Base-by-base conservation (phyloP, 2,888 invertebrate genomes). In the Nebria brevicollis region DNA sequence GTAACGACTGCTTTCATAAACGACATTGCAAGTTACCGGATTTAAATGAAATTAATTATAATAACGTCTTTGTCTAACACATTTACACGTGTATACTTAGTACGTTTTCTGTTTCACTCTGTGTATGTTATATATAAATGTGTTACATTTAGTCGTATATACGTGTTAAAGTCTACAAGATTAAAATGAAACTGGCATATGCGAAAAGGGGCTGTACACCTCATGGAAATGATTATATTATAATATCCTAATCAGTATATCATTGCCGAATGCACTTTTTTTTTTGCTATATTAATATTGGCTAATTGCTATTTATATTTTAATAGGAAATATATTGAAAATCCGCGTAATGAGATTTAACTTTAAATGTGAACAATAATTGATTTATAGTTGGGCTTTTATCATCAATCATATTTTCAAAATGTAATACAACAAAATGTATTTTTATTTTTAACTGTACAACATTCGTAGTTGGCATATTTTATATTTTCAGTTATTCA, bases 21-120 rank as follows among this genome's bases (percentile, higher is more conserved):
- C 68, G 26, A 54, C 54, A 54, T 54, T 13, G 20, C 26, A 68
- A 77, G 72, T 77, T 77, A 77, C 72, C 77, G 72, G 77, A 77
- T 72, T 77, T 72, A 77, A 77, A 77, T 77, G 77, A 77, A 77
- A 77, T 72, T 72, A 77, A 77, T 77, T 77, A 77, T 72, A 64
- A n/a, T 72, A 54, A 70, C 77, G 68, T 64, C 72, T 72, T 54
- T 72, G 64, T 54, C 68, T 68, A 11, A 13, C 68, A 68, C 72
- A 72, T 72, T 70, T 65, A 25, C 76, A 42, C 77, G 70, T 72
- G 72, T 70, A 20, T 13, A 7, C 7, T 77, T 72, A 70, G 64
- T 70, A 13, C 4, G 54, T 54, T 1, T 54, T 54, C 54, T 54
- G 54, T 54, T 54, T 54, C 54, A 54, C 54, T 54, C 54, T 11